A percentile compares a stretch with the other conserved stretches of the same genome.
Conservation (phyloP, 2,888 invertebrate genomes). For the Dryadula phaetusa region DNA sequence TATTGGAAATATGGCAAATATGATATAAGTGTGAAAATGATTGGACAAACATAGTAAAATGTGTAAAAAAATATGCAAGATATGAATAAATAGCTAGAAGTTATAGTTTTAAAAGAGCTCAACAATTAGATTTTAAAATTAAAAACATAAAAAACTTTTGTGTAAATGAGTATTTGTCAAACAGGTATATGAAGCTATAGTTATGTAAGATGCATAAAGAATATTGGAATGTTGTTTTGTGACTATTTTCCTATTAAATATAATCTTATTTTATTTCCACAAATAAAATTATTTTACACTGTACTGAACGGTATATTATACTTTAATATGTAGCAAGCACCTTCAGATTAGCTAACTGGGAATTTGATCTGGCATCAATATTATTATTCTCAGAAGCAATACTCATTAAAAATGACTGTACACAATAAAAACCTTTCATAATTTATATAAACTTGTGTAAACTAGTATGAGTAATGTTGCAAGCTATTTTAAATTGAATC, state of each 20-base stretch:
- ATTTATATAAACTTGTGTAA: not conserved
- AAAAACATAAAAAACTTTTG: not conserved
- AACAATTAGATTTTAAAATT: not conserved
- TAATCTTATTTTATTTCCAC: not conserved
- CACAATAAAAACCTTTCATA: not conserved
- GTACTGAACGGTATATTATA: too few relatives aligned
- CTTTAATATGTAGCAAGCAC: not conserved
- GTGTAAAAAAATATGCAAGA: not conserved
- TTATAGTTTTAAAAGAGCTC: not conserved
- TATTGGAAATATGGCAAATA: not conserved
- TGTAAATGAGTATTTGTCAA: not conserved
- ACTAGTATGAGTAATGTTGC: not conserved
- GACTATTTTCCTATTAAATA: not conserved
- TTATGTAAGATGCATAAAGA: not conserved
- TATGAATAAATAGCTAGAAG: too few relatives aligned
- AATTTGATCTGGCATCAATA: slow-evolving; percentile 11
- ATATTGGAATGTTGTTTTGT: not conserved
- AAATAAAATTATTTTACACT: not conserved
- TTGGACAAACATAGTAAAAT: not conserved
- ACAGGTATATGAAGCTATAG: not conserved
- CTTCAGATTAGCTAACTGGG: not conserved
- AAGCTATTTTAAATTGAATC: not conserved
- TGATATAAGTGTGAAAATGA: not conserved
- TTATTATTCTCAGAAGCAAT: slow-evolving; percentile 9
- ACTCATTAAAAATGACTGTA: slow-evolving; percentile 6